Evolutionary conservation across 2,113 vertebrate genomes (phyloP), one percentile per base, ranked within the genome.

Genomic region (Onychorhynchus coronatus): DNA sequence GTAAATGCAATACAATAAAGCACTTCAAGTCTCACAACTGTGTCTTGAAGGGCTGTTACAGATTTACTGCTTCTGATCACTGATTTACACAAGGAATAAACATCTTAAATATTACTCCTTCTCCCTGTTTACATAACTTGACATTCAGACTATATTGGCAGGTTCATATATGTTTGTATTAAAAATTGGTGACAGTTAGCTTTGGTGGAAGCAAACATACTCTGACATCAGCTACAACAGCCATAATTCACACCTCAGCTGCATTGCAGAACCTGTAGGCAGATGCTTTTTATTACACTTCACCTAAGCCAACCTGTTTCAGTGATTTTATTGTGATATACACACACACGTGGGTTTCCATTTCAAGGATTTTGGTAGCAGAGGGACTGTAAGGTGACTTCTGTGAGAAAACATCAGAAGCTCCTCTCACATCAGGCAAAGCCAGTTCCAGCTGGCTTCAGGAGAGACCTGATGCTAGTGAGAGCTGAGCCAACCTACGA

Each of bases 81-180:
- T 70, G 35, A 58, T n/a, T 77, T 31, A 63, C 12, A 65, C 14
- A 62, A 72, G 44, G 17, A 73, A 21, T 59, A 76, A 76, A 33
- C 1, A 4, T 25, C 19, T 72, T 49, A 44, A 33, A 8, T 72
- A 58, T 63, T 5, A 58, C 22, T 67, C 28, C 13, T 83, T 66
- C 28, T 76, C 37, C 9, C 56, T 0, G 0, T 20, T 14, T 65
- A 50, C 4, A 10, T 30, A 70, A 68, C 46, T 31, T 8, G 6
- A 14, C 41, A 53, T 73, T 72, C 58, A 50, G 23, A 46, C 12
- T 53, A 12, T 28, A 71, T 11, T 53, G 52, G 8, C 12, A 83
- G 37, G 58, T 79, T 67, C 1, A 4, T 56, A 23, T 30, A 27
- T 35, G 14, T 39, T 16, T 0, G 0, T 33, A 20, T 56, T 28